phyloP scores from a whole-genome alignment of 2,888 invertebrate species.

The Fragum whitleyi region DNA sequence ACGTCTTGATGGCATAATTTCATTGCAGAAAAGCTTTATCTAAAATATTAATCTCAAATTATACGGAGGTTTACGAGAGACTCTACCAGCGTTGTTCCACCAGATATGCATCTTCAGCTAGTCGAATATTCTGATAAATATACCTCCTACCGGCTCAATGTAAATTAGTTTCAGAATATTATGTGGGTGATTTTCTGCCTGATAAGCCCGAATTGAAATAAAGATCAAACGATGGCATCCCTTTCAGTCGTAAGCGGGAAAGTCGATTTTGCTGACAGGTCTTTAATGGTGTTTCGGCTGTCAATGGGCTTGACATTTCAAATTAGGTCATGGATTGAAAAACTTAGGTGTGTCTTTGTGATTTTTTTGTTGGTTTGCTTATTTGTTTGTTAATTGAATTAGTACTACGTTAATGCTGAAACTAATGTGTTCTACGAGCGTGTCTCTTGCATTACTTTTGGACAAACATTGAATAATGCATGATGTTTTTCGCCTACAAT shows the following conservation, averaged over 20 bases:
- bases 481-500: too few species aligned
- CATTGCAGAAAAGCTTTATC: conserved; percentile 53
- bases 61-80: conserved; percentile 59
- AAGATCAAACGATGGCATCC: conserved; percentile 18
- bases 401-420: too few species aligned
- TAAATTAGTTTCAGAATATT: conserved; percentile 52
- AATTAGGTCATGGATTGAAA: too few species aligned
- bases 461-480: too few species aligned
- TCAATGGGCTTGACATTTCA: too few species aligned
- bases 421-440: too few species aligned
- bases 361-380: too few species aligned
- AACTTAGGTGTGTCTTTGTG: too few species aligned
- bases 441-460: too few species aligned
- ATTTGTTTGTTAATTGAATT: too few species aligned
- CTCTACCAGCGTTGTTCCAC: conserved; percentile 26
- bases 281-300: too few species aligned
- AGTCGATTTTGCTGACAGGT: too few species aligned
- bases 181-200: conserved; percentile 32
- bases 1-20: conserved; percentile 57
- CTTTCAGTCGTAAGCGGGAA: neutral
- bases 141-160: conserved; percentile 48
- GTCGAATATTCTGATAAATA: conserved; percentile 8
- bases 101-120: conserved; percentile 40
- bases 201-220: conserved; percentile 10
- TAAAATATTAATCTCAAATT: conserved; percentile 56